A percentile compares a stretch with the other conserved stretches of the same genome.
Conservation (phyloP, 2,113 vertebrate species). For the Ginglymostoma cirratum region DNA sequence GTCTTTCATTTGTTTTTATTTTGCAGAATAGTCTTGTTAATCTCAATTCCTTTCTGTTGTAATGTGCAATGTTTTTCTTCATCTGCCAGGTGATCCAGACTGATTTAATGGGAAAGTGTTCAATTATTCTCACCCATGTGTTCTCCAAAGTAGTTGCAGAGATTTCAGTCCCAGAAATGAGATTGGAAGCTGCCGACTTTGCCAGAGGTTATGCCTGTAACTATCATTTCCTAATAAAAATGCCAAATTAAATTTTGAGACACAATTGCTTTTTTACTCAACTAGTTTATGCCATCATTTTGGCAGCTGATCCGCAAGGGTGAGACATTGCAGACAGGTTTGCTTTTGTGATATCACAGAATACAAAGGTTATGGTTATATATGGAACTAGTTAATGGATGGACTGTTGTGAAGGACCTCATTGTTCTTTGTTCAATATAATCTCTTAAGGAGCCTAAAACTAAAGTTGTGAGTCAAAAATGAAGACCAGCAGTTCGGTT, state of each 20-base stretch:
- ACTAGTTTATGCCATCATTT: background rate
- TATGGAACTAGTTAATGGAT: background rate
- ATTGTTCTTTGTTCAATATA: background rate
- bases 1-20: background rate
- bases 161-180: background rate
- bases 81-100: background rate
- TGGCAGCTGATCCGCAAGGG: background rate
- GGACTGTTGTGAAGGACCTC: background rate
- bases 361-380: background rate
- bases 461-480: background rate
- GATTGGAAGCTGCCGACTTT: background rate
- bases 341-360: background rate
- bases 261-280: background rate
- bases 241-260: background rate
- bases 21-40: background rate
- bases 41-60: background rate
- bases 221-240: background rate
- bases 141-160: background rate
- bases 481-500: background rate
- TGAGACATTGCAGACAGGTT: background rate
- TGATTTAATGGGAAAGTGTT: background rate
- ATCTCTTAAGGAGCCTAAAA: background rate
- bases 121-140: background rate
- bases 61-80: background rate
- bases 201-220: background rate